Conservation (phyloP, 2,797 vertebrate species). For the Labroides dimidiatus region DNA sequence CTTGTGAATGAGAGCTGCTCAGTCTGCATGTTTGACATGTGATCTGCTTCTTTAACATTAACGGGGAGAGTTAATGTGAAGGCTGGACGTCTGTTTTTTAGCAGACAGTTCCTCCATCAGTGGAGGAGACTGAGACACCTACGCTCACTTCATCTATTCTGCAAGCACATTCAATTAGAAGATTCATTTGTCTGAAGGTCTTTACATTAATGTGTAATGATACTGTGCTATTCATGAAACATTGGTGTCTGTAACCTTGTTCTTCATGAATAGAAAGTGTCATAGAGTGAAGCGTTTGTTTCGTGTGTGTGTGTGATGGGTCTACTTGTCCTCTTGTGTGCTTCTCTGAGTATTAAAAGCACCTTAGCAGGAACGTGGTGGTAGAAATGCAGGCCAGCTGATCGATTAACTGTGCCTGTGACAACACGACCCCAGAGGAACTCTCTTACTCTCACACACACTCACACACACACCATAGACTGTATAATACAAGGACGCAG, state of each 20-base stretch:
- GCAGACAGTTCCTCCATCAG: constrained; percentile 32
- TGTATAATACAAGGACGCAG: too few species aligned
- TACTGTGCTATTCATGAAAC: constrained; percentile 64
- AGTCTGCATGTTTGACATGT: constrained; percentile 5
- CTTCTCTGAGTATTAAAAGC: too few species aligned
- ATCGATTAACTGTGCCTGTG: too few species aligned
- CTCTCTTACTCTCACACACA: too few species aligned
- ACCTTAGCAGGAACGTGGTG: too few species aligned
- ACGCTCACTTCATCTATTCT: constrained; percentile 47
- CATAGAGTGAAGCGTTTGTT: constrained; percentile 3
- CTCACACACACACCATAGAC: too few species aligned
- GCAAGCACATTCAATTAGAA: constrained; percentile 68
- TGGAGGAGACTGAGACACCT: constrained; percentile 60
- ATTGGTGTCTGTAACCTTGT: constrained; percentile 42
- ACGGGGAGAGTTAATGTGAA: constrained; percentile 34
- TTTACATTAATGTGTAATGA: constrained; percentile 64
- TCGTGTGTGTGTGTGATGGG: background rate
- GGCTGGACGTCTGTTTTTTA: constrained; percentile 51
- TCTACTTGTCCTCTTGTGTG: too few species aligned
- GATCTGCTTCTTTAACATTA: constrained; percentile 23
- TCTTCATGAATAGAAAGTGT: constrained; percentile 41
- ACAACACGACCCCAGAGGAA: too few species aligned
- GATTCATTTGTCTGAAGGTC: constrained; percentile 53
- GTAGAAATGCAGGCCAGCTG: too few species aligned
- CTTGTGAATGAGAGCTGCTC: background rate